These are phyloP conservation scores for Takifugu ocellatus DNA, from an alignment of 2,797 vertebrate species.

Conservation along the genomic window DNA sequence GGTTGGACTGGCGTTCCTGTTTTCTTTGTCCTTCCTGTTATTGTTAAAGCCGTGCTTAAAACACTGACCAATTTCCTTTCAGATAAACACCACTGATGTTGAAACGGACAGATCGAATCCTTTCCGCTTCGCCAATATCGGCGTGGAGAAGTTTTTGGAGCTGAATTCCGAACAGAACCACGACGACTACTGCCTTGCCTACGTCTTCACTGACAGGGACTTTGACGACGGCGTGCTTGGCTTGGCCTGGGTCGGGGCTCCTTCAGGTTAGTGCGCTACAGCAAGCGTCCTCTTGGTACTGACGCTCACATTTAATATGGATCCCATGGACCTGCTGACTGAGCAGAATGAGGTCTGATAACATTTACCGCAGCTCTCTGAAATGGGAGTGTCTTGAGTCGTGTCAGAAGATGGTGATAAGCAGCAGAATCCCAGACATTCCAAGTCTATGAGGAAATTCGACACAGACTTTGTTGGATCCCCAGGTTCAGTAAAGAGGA, in stretches of 20 bases:
- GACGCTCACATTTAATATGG: neutral
- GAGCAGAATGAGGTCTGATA: too few species aligned
- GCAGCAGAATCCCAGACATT: too few species aligned
- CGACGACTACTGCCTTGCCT: slow-evolving; percentile 95
- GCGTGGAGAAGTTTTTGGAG: slow-evolving; percentile 97
- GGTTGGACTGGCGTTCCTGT: neutral
- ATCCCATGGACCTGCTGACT: neutral
- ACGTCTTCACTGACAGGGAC: slow-evolving; percentile 96
- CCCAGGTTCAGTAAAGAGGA: too few species aligned
- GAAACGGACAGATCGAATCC: slow-evolving; percentile 85
- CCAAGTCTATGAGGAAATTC: too few species aligned
- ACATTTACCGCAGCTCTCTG: too few species aligned
- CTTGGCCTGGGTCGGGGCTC: slow-evolving; percentile 95
- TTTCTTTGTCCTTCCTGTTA: neutral
- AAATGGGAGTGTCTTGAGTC: too few species aligned
- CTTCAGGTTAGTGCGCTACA: slow-evolving; percentile 79
- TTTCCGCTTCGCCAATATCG: slow-evolving; percentile 95
- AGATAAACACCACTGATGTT: slow-evolving; percentile 90
- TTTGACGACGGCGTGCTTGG: slow-evolving; percentile 97
- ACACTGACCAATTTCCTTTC: neutral
- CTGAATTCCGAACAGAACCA: slow-evolving; percentile 99
- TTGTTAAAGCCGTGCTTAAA: neutral
- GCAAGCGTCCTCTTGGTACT: neutral
- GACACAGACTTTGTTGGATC: too few species aligned
- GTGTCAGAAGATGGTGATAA: too few species aligned